Evolutionary conservation across 2,113 vertebrate genomes (phyloP), one percentile per base, ranked within the genome.

Genomic region (Poeciliopsis turrubarensis): DNA sequence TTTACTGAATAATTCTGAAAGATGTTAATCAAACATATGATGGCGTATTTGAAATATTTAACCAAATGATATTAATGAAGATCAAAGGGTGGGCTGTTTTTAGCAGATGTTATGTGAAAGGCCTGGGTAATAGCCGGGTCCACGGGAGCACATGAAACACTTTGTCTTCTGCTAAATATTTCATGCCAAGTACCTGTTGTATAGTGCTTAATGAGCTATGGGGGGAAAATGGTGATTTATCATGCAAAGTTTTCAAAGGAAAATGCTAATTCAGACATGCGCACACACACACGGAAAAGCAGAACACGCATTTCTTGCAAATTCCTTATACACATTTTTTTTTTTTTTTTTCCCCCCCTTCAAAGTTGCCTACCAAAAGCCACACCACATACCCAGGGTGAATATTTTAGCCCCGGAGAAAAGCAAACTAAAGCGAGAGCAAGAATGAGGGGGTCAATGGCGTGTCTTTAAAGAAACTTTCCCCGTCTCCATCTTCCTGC

Each of bases 391-490:
- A 95, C 94, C 95, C 94, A 92, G 93, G 92, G 95, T 96, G 97
- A 97, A 97, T 97, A 97, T 97, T 98, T 98, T 95, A 96, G 96
- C 95, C 95, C 96, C 31, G 93, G 94, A 96, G 95, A 95, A 97
- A 97, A 96, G 95, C 94, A 95, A 96, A 96, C 96, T 96, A 95
- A 94, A 96, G 96, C 91, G 92, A 88, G 95, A 93, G 89, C 83
- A 61, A 94, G 94, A 97, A 95, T 93, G 94, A 94, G 94, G 95
- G 96, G 96, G 96, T 97, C 97, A 97, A 95, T 92, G 94, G 95
- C 93, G 92, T 92, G 95, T 95, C 94, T 96, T 96, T 96, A 96
- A 96, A 95, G 94, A 94, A 97, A 95, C 86, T 88, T 93, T 88
- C 47, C 93, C 93, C 95, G 94, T 94, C 90, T 95, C 94, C 32